Conservation (phyloP, 2,888 invertebrate species). For the Fragum sueziense region DNA sequence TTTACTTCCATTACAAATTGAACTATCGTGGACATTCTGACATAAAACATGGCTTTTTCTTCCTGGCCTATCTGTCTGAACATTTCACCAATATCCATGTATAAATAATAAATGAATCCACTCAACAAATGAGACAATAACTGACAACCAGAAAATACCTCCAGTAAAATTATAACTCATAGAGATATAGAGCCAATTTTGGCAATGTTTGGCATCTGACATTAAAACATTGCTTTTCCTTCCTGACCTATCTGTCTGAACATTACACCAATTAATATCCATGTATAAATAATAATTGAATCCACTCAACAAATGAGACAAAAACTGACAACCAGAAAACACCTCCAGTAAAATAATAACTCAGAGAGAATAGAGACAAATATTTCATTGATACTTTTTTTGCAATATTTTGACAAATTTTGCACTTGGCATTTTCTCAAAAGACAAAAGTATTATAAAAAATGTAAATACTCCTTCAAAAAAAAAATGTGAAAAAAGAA, state of each 20-base stretch:
- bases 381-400: not conserved
- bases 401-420: no score
- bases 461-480: no score
- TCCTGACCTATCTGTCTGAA: not conserved
- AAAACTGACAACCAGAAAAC: not conserved
- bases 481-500: not conserved
- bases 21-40: not conserved
- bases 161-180: not conserved
- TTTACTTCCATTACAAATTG: not conserved
- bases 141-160: not conserved
- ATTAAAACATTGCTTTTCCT: not conserved
- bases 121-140: not conserved
- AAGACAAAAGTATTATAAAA: no score
- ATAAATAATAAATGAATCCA: conserved; percentile 6
- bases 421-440: no score
- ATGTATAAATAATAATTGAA: conserved; percentile 6
- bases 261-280: not conserved
- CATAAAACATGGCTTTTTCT: not conserved
- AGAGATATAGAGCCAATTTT: not conserved
- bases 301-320: not conserved
- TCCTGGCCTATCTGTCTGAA: not conserved
- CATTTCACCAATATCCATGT: not conserved
- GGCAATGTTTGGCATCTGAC: not conserved
- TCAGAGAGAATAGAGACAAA: not conserved
- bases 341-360: not conserved